Percentiles rank a stretch among this genome's conserved stretches.
These are phyloP conservation scores for Dyspetes luteomarginatus DNA, from an alignment of 2,888 invertebrate species.

Conservation along the genomic window DNA sequence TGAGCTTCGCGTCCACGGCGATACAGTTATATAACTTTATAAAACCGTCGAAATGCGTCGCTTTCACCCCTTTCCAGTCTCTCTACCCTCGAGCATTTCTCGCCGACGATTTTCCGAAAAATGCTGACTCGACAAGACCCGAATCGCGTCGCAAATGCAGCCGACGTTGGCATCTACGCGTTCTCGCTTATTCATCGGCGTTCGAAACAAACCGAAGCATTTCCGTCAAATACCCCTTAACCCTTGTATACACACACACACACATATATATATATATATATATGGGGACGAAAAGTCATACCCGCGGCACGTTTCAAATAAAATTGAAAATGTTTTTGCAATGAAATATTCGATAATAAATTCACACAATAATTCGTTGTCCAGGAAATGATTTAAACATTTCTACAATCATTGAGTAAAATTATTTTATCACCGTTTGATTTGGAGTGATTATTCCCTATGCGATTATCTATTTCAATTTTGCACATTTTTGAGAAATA, in stretches of 20 bases:
- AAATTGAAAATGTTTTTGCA: too few species aligned
- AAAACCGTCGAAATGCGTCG: conserved; percentile 33
- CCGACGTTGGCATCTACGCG: conserved; percentile 49
- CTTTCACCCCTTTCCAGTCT: conserved; percentile 2
- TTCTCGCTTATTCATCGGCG: conserved; percentile 4
- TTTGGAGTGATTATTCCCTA: too few species aligned
- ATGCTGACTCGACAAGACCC: conserved; percentile 50
- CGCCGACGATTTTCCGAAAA: conserved; percentile 43
- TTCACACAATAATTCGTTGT: too few species aligned
- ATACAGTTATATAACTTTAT: conserved; percentile 8
- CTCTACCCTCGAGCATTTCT: not conserved
- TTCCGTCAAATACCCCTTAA: conserved; percentile 29
- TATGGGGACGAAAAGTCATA: too few species aligned
- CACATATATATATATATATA: conserved; percentile 5
- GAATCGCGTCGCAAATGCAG: conserved; percentile 48
- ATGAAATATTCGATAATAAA: too few species aligned
- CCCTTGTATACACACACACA: not conserved
- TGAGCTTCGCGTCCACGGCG: conserved; percentile 25
- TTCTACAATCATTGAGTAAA: too few species aligned
- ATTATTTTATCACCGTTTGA: too few species aligned
- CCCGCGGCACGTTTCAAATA: too few species aligned
- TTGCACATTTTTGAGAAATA: too few species aligned
- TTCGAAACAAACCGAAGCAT: conserved; percentile 42
- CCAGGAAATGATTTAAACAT: too few species aligned
- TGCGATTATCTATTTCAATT: too few species aligned